Percentiles rank a stretch among this genome's conserved stretches.
These are phyloP conservation scores for Augochlorella aurata DNA, from an alignment of 2,888 invertebrate genomes.

Conservation along the genomic window DNA sequence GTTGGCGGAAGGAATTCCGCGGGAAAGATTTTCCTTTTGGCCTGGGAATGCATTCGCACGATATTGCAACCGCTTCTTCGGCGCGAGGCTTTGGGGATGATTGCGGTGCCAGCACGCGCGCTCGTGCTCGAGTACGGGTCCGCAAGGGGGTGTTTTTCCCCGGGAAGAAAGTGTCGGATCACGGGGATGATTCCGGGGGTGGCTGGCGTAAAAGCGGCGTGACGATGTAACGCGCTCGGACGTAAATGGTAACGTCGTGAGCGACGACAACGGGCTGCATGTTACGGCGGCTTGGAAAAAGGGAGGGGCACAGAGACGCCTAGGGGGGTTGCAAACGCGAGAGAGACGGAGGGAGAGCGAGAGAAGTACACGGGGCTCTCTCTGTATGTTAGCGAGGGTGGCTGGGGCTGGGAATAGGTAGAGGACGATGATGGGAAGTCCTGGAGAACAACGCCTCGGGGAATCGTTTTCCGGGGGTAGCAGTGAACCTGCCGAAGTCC, in stretches of 20 bases:
- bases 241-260: slow-evolving; percentile 58
- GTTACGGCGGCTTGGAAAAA: too few species aligned
- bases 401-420: slow-evolving; percentile 43
- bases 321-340: slow-evolving; percentile 9
- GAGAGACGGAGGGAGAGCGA: slow-evolving; percentile 30
- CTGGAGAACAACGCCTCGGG: slow-evolving; percentile 72
- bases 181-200: slow-evolving; percentile 38
- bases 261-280: slow-evolving; percentile 17
- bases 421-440: slow-evolving; percentile 73
- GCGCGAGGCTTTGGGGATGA: slow-evolving; percentile 26
- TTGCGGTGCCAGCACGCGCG: slow-evolving; percentile 15
- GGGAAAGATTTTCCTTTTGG: slow-evolving; percentile 32
- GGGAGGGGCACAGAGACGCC: background rate
- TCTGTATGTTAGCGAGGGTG: slow-evolving; percentile 22
- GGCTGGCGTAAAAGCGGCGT: slow-evolving; percentile 33
- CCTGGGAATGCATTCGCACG: slow-evolving; percentile 27
- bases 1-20: slow-evolving; percentile 1
- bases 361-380: slow-evolving; percentile 18
- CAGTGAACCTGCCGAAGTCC: slow-evolving; percentile 45
- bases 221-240: slow-evolving; percentile 44
- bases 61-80: slow-evolving; percentile 24
- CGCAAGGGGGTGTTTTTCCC: slow-evolving; percentile 30
- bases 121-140: background rate
- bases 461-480: slow-evolving; percentile 70
- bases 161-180: slow-evolving; percentile 22